phyloP scores from a whole-genome alignment of 2,113 vertebrate genomes.

The Scatophagus argus region DNA sequence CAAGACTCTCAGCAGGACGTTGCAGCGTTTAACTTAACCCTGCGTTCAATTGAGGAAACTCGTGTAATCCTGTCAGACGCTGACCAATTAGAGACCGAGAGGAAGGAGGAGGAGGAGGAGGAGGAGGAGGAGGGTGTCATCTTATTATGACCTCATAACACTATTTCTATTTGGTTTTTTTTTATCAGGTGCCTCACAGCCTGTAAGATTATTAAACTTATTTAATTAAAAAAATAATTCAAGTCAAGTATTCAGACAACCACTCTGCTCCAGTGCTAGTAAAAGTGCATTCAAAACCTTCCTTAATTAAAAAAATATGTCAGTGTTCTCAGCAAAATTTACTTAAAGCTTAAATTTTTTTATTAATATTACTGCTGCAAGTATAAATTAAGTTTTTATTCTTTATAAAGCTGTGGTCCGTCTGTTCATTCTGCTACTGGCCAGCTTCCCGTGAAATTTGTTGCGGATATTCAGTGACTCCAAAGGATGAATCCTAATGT shows the following conservation, averaged over 20 bases:
- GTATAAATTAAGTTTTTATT: too few species aligned
- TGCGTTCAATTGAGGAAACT: slow-evolving; percentile 74
- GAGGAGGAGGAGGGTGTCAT: slow-evolving; percentile 11
- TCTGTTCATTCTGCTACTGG: slow-evolving; percentile 40
- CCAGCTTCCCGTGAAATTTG: not conserved
- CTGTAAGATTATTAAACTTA: not conserved
- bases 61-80: slow-evolving; percentile 65
- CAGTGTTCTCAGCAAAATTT: too few species aligned
- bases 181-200: not conserved
- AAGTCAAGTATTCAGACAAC: too few species aligned
- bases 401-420: not conserved
- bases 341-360: too few species aligned
- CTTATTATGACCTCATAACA: slow-evolving; percentile 41
- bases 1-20: slow-evolving; percentile 17
- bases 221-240: not conserved
- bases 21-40: slow-evolving; percentile 48
- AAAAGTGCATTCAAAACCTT: not conserved
- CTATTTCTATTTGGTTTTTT: not conserved
- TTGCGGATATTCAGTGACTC: not conserved
- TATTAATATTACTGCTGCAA: not conserved
- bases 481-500: not conserved
- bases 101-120: slow-evolving; percentile 13
- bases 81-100: slow-evolving; percentile 69
- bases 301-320: not conserved
- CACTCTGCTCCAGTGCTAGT: not conserved